These are phyloP conservation scores for Acleris laterana DNA, from an alignment of 2,888 invertebrate species.

Conservation along the genomic window DNA sequence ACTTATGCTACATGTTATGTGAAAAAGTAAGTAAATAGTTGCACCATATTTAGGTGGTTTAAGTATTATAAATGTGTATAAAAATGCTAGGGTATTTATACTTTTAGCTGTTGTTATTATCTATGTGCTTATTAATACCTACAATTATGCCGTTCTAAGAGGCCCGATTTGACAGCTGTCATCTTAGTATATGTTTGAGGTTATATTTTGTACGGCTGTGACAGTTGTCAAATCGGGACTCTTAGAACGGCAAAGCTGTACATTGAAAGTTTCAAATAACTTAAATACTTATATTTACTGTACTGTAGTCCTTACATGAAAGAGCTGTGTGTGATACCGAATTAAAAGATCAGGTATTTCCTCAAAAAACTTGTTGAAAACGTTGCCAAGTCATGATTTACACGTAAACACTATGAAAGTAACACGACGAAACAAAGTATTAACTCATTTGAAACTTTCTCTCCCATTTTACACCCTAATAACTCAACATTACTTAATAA, in stretches of 20 bases:
- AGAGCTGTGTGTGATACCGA: too few species aligned
- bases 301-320: background rate
- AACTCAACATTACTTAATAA: constrained; percentile 43
- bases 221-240: too few species aligned
- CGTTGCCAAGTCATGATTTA: too few species aligned
- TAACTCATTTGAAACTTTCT: constrained; percentile 48
- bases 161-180: too few species aligned
- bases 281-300: background rate
- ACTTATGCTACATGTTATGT: constrained; percentile 7
- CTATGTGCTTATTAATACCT: constrained; percentile 56
- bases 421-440: too few species aligned
- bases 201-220: too few species aligned
- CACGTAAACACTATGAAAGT: too few species aligned
- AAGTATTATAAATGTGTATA: constrained; percentile 10
- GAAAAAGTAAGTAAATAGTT: constrained; percentile 31
- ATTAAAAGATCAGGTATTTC: too few species aligned
- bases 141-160: too few species aligned
- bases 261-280: constrained; percentile 53
- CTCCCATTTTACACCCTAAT: constrained; percentile 3
- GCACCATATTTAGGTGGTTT: constrained; percentile 24
- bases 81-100: constrained; percentile 17
- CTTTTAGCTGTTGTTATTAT: constrained; percentile 30
- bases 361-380: too few species aligned
- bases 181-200: too few species aligned
- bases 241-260: too few species aligned